Percentiles rank a stretch among this genome's conserved stretches.
Evolutionary conservation across 2,797 vertebrate genomes (phyloP).

Genomic region (Parauchenoglanis ngamensis): DNA sequence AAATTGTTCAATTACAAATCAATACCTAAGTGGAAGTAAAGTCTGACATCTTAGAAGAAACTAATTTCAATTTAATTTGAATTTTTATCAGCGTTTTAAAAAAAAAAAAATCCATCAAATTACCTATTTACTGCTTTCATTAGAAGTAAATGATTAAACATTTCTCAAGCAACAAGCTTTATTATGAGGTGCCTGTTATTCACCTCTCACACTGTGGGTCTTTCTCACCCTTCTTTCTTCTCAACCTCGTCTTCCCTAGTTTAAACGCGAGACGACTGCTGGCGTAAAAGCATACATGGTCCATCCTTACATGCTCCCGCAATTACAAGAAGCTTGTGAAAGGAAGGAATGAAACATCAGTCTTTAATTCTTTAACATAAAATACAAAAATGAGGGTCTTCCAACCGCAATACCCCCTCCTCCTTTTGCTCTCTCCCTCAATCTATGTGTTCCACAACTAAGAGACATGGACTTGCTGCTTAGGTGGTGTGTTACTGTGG

Average conservation of each 20-base stretch:
- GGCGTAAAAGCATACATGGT: slow-evolving; percentile 68
- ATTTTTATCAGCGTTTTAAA: background rate
- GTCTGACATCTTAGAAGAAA: background rate
- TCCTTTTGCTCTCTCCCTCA: slow-evolving; percentile 54
- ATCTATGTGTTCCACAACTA: slow-evolving; percentile 73
- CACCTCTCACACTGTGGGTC: slow-evolving; percentile 17
- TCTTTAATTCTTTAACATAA: slow-evolving; percentile 73
- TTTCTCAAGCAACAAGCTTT: background rate
- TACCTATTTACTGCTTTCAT: background rate
- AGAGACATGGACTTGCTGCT: slow-evolving; percentile 48
- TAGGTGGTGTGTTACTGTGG: slow-evolving; percentile 46
- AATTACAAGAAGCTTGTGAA: slow-evolving; percentile 77
- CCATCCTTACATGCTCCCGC: slow-evolving; percentile 65
- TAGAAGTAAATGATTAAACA: background rate
- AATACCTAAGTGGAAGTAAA: background rate
- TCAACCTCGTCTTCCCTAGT: slow-evolving; percentile 65
- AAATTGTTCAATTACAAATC: background rate
- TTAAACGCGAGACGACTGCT: slow-evolving; percentile 64
- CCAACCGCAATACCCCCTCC: slow-evolving; percentile 63
- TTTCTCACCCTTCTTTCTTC: slow-evolving; percentile 42
- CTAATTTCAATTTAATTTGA: background rate
- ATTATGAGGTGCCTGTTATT: background rate
- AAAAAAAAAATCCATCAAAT: background rate
- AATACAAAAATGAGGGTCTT: slow-evolving; percentile 63
- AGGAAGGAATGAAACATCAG: slow-evolving; percentile 65